Percentiles rank a stretch among this genome's conserved stretches.
These are phyloP conservation scores for Microtus pennsylvanicus DNA, from an alignment of 2,113 vertebrate species.

Conservation along the genomic window DNA sequence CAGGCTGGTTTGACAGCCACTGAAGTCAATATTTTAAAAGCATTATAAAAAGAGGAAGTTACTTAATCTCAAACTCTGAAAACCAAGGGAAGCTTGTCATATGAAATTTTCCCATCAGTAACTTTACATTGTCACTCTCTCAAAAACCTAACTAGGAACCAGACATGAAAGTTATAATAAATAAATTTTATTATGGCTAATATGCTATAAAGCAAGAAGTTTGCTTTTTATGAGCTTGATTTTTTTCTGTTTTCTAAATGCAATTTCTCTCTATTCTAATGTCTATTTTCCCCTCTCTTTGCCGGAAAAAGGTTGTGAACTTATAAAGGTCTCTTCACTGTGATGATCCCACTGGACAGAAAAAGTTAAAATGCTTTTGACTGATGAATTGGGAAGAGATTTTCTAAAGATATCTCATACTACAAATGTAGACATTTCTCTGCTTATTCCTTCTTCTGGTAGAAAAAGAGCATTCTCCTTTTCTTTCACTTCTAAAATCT, in stretches of 20 bases:
- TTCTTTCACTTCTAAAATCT: background rate
- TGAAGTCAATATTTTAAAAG: slow-evolving; percentile 67
- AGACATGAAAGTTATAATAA: slow-evolving; percentile 73
- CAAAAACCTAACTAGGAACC: slow-evolving; percentile 72
- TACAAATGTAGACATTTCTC: background rate
- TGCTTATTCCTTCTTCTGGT: background rate
- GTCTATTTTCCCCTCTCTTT: background rate
- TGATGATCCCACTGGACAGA: background rate
- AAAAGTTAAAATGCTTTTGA: background rate
- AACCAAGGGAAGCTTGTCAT: slow-evolving; percentile 72
- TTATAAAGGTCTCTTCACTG: background rate
- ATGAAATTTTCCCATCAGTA: slow-evolving; percentile 50
- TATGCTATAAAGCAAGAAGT: background rate
- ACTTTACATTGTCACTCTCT: slow-evolving; percentile 68
- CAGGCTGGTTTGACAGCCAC: slow-evolving; percentile 65
- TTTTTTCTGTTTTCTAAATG: slow-evolving; percentile 52
- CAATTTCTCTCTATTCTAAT: slow-evolving; percentile 32
- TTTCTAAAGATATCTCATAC: slow-evolving; percentile 15
- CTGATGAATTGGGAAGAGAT: slow-evolving; percentile 5
- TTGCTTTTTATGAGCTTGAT: slow-evolving; percentile 66
- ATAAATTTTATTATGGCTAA: slow-evolving; percentile 61
- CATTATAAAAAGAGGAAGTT: slow-evolving; percentile 19
- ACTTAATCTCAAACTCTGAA: slow-evolving; percentile 65
- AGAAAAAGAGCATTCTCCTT: slow-evolving; percentile 29
- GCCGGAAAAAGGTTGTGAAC: background rate